These are phyloP conservation scores for Melitaea athalia DNA, from an alignment of 2,888 invertebrate genomes.

Conservation along the genomic window DNA sequence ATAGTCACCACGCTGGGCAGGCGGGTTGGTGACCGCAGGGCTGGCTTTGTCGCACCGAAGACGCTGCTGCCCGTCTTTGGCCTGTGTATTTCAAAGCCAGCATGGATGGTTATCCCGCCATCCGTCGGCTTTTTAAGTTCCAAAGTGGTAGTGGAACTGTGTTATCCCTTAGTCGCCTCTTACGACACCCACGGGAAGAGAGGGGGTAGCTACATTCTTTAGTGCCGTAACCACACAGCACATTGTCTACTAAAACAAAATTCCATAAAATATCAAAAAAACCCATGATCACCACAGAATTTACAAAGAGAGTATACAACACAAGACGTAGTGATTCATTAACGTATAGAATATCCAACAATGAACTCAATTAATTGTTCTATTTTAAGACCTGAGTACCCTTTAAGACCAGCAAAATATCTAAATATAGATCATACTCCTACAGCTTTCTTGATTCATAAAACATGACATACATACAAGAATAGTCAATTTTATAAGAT, in stretches of 20 bases:
- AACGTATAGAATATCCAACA: slow-evolving; percentile 31
- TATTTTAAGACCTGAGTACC: slow-evolving; percentile 30
- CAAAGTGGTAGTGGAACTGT: too few species aligned
- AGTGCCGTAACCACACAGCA: neutral
- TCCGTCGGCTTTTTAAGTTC: too few species aligned
- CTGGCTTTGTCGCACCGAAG: too few species aligned
- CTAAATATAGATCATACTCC: slow-evolving; percentile 25
- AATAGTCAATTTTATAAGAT: neutral
- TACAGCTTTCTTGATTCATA: slow-evolving; percentile 18
- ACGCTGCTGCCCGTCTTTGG: too few species aligned
- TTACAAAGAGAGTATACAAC: neutral
- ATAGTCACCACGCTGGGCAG: too few species aligned
- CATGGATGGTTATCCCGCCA: too few species aligned
- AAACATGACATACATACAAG: neutral
- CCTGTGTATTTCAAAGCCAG: too few species aligned
- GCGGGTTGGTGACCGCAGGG: too few species aligned
- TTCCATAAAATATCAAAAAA: neutral
- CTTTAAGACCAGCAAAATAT: slow-evolving; percentile 5
- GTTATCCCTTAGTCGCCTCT: too few species aligned
- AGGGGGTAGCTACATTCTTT: neutral
- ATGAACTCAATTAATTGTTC: slow-evolving; percentile 31
- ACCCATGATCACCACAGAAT: neutral
- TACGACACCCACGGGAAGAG: too few species aligned
- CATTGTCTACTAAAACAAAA: neutral
- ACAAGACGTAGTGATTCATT: slow-evolving; percentile 22